Conservation (phyloP, 1,140 invertebrate genomes). For the Drosophila persimilis region DNA sequence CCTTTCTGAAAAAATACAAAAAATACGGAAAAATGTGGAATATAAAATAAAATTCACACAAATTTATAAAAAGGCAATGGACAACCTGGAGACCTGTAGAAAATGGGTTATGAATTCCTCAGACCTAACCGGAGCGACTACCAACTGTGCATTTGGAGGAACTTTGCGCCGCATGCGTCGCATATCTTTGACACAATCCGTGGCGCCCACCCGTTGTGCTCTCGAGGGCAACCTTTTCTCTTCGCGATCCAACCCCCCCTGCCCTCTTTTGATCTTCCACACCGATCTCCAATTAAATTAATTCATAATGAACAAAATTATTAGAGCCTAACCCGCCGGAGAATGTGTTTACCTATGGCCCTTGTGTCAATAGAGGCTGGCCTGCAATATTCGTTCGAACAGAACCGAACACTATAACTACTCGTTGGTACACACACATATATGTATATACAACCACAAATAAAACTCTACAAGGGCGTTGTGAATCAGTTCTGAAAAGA, state of each 20-base stretch:
- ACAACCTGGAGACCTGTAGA: conserved; percentile 39
- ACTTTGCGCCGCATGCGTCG: conserved; percentile 78
- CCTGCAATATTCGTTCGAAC: conserved; percentile 27
- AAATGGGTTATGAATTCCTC: conserved; percentile 60
- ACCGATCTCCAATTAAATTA: conserved; percentile 69
- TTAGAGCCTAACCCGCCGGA: conserved; percentile 59
- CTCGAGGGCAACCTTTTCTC: conserved; percentile 74
- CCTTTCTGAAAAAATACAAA: conserved; percentile 50
- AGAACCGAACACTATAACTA: conserved; percentile 15
- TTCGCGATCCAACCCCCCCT: conserved; percentile 23
- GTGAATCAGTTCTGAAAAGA: conserved; percentile 58
- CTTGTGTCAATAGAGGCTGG: conserved; percentile 13
- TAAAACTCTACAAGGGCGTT: conserved; percentile 64
- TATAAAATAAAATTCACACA: conserved; percentile 50
- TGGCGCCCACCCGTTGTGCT: conserved; percentile 74
- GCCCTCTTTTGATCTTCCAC: conserved; percentile 9
- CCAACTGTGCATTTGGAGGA: conserved; percentile 80
- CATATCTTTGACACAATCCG: conserved; percentile 80
- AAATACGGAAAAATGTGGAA: conserved; percentile 5
- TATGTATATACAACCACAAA: conserved; percentile 16
- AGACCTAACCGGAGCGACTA: conserved; percentile 50
- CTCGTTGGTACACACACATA: background rate
- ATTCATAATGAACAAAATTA: conserved; percentile 79
- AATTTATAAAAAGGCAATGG: conserved; percentile 28
- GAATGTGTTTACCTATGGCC: conserved; percentile 1